Conservation (phyloP, 2,797 vertebrate genomes). For the Pseudomugil tenellus region DNA sequence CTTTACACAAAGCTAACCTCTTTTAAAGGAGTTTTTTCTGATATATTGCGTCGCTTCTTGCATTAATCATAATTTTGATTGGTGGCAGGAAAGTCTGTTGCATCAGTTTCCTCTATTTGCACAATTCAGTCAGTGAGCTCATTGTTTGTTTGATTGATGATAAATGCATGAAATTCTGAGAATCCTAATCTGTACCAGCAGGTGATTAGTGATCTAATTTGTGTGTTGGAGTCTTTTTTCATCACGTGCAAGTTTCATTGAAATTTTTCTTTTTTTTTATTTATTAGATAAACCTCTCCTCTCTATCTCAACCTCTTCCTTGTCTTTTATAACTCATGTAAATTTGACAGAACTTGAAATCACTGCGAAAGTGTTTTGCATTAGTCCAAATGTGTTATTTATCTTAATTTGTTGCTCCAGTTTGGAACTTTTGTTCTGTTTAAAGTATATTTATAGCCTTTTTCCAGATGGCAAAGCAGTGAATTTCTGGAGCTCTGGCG, state of each 20-base stretch:
- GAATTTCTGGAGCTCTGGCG: slow-evolving; percentile 43
- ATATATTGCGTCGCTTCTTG: neutral
- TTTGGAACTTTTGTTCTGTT: slow-evolving; percentile 27
- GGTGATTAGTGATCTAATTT: slow-evolving; percentile 23
- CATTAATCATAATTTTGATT: slow-evolving; percentile 10
- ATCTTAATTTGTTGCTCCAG: slow-evolving; percentile 16
- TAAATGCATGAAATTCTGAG: slow-evolving; percentile 26
- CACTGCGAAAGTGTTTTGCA: neutral
- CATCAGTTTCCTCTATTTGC: neutral
- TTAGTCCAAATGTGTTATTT: slow-evolving; percentile 28
- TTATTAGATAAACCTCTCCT: slow-evolving; percentile 34
- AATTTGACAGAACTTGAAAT: slow-evolving; percentile 12
- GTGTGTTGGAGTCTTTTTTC: slow-evolving; percentile 31
- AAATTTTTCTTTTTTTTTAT: no score
- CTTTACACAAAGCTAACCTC: neutral
- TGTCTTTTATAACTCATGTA: slow-evolving; percentile 29
- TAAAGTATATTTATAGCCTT: slow-evolving; percentile 50
- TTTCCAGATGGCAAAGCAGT: slow-evolving; percentile 43
- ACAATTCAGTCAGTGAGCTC: slow-evolving; percentile 12
- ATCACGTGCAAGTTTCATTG: slow-evolving; percentile 25
- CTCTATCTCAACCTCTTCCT: slow-evolving; percentile 12
- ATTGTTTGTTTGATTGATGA: slow-evolving; percentile 25
- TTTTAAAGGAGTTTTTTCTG: neutral
- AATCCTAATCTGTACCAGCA: slow-evolving; percentile 33
- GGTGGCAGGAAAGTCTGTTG: neutral